These are phyloP conservation scores for Serinus canaria DNA, from an alignment of 2,113 vertebrate genomes.

Conservation along the genomic window DNA sequence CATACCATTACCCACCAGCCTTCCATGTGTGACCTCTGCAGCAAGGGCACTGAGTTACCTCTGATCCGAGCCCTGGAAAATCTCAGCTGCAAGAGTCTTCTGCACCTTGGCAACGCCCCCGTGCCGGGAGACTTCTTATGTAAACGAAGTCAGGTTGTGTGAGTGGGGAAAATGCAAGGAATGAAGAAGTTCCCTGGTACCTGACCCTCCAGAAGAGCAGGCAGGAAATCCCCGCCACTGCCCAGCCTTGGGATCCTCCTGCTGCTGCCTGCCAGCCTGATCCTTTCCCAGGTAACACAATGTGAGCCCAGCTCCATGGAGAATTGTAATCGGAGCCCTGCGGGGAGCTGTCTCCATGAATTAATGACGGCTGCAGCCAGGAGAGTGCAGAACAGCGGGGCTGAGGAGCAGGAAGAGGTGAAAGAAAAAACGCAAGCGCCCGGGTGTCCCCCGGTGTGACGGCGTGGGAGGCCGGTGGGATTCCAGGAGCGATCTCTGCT, in stretches of 20 bases:
- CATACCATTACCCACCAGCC: background rate
- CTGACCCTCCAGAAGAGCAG: background rate
- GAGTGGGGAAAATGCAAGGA: background rate
- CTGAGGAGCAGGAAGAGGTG: background rate
- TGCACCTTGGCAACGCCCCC: background rate
- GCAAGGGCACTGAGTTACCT: accelerated
- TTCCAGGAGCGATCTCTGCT: background rate
- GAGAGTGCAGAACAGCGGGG: accelerated
- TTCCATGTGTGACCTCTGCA: background rate
- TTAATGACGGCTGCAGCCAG: background rate
- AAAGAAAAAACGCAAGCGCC: accelerated
- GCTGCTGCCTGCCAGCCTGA: background rate
- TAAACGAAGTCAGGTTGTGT: background rate
- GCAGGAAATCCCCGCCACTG: background rate
- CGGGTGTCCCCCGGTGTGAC: accelerated
- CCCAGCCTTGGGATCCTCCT: background rate
- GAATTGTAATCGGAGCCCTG: background rate
- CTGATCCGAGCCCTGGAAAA: background rate
- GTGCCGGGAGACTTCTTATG: background rate
- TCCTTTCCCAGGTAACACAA: background rate
- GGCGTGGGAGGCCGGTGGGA: background rate
- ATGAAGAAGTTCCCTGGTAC: background rate
- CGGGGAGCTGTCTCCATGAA: accelerated
- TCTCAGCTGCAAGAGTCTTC: background rate
- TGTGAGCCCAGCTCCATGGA: accelerated